Base-by-base conservation (phyloP, 1,140 invertebrate genomes). In the Drosophila baimaii region DNA sequence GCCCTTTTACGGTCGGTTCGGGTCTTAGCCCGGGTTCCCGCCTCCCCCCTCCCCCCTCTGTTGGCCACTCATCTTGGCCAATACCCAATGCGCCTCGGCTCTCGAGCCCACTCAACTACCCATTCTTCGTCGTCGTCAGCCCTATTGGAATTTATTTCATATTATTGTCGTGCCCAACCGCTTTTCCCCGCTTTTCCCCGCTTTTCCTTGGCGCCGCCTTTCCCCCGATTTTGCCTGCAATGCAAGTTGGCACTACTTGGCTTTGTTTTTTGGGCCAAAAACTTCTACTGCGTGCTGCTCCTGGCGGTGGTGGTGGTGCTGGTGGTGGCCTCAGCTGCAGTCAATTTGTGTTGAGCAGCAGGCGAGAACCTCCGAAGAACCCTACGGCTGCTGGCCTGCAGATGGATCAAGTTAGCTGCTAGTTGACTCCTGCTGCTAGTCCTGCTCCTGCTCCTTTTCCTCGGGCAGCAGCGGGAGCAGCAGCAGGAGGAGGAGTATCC, bases 141-240 rank as follows among this genome's bases (percentile, higher is more conserved):
- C 37, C 61, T 51, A 66, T 79, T 83, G 76, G 79, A 86, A 86
- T 88, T 88, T 86, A 86, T 86, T 86, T 86, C 75, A 86, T 79
- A 82, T 86, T 86, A 88, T 86, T 86, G 79, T 74, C 82, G 47
- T 47, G 39, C 29, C 17, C 17, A 21, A 35, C 33, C 61, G 33
- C 39, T 21, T 47, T 41, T 29, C 9, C 37, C 33, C 8, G 2
- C 8, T 37, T 39, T 37, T 51, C 37, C 33, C 3, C 29, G 27
- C 43, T 27, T 39, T 33, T 64, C 39, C 27, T 5, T 7, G 8
- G n/a, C n/a, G n/a, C 3, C 29, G 27, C 43, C 19, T 52, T 31
- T 9, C 23, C 23, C 41, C 10, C 19, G 25, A 23, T 47, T 15
- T 47, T 61, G 55, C 59, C 68, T 15, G 19, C 44, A 68, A 43